A percentile compares a stretch with the other conserved stretches of the same genome.
These are phyloP conservation scores for Malurus cyaneus DNA, from an alignment of 2,113 vertebrate genomes.

Conservation along the genomic window DNA sequence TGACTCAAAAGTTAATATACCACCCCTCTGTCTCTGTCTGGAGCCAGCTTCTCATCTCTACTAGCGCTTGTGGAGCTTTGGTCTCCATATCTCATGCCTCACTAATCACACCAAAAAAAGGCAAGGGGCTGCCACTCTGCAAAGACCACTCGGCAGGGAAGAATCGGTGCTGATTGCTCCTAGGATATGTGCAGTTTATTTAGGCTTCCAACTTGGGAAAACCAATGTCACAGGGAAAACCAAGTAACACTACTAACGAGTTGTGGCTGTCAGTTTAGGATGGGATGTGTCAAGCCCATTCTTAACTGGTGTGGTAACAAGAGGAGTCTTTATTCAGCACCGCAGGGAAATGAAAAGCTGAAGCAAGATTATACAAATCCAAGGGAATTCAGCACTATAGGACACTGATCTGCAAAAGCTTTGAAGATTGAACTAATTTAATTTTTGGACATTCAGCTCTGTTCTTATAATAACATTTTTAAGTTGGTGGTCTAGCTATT, in stretches of 20 bases:
- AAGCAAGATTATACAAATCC: slow-evolving; percentile 16
- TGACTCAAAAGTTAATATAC: slow-evolving; percentile 23
- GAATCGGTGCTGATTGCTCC: slow-evolving; percentile 8
- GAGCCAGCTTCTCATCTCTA: slow-evolving; percentile 29
- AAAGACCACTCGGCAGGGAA: slow-evolving; percentile 4
- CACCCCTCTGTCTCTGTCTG: slow-evolving; percentile 30
- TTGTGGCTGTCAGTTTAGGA: slow-evolving; percentile 67
- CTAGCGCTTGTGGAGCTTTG: neutral
- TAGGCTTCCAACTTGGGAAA: slow-evolving; percentile 52
- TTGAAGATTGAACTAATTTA: neutral
- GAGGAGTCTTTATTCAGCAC: slow-evolving; percentile 1
- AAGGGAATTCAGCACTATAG: slow-evolving; percentile 37
- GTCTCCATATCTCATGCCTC: slow-evolving; percentile 20
- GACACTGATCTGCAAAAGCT: slow-evolving; percentile 21
- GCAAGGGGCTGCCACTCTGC: neutral
- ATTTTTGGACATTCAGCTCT: neutral
- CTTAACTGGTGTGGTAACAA: slow-evolving; percentile 44
- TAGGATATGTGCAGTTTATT: slow-evolving; percentile 34
- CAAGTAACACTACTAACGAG: slow-evolving; percentile 61
- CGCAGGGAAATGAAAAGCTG: neutral
- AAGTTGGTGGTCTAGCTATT: neutral
- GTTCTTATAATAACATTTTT: neutral
- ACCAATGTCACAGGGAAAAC: slow-evolving; percentile 64
- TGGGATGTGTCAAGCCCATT: slow-evolving; percentile 48
- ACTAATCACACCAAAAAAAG: slow-evolving; percentile 47